Evolutionary conservation across 2,888 invertebrate genomes (phyloP).

Genomic region (Stenurella melanura): DNA sequence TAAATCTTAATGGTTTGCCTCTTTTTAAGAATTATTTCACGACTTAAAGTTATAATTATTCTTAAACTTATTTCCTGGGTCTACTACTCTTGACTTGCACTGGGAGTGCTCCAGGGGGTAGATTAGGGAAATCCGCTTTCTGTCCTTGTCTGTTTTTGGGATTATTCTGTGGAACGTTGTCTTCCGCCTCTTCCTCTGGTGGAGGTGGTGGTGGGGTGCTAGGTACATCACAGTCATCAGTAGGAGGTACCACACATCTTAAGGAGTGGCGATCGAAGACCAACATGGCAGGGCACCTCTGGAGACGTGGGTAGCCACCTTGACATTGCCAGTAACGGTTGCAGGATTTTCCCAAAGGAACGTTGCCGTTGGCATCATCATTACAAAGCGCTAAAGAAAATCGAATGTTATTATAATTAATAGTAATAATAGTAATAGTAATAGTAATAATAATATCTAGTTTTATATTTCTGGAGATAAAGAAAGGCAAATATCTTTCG

Average conservation of each 20-base stretch:
- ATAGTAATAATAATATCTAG: too few relatives aligned
- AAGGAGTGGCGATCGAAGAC: conserved; percentile 89
- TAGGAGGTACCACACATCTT: conserved; percentile 91
- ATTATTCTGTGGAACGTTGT: conserved; percentile 68
- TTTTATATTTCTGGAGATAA: too few relatives aligned
- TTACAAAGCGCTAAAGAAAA: conserved; percentile 86
- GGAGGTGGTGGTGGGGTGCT: conserved; percentile 82
- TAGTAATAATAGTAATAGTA: too few relatives aligned
- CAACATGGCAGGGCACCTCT: conserved; percentile 92
- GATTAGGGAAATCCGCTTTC: conserved; percentile 63
- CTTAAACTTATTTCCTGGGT: conserved; percentile 50
- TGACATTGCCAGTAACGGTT: conserved; percentile 97
- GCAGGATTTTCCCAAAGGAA: conserved; percentile 93
- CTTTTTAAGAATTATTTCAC: neutral
- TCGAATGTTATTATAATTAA: too few relatives aligned
- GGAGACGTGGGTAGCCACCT: conserved; percentile 93
- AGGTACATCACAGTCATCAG: conserved; percentile 91
- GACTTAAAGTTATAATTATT: conserved; percentile 23
- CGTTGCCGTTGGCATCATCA: conserved; percentile 93
- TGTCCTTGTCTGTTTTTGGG: conserved; percentile 62
- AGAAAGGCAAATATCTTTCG: too few relatives aligned
- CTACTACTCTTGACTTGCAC: conserved; percentile 64
- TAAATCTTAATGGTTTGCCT: neutral
- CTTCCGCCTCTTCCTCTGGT: conserved; percentile 74
- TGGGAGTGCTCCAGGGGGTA: conserved; percentile 72